phyloP scores from a whole-genome alignment of 2,113 vertebrate genomes.

The Prunella fulvescens region DNA sequence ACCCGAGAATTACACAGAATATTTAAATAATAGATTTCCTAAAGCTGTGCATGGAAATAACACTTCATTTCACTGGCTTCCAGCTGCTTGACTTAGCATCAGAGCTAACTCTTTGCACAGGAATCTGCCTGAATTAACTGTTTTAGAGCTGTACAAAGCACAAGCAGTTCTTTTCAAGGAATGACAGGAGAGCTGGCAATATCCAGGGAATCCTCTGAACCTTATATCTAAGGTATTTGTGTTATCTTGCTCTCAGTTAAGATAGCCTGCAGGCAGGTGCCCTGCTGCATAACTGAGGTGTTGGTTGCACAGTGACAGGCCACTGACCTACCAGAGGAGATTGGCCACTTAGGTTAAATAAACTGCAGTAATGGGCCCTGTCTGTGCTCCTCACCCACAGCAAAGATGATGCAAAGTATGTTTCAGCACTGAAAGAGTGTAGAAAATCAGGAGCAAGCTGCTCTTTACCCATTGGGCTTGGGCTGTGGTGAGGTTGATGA shows the following conservation, averaged over 20 bases:
- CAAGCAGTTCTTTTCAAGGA: neutral
- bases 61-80: neutral
- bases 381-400: neutral
- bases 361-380: neutral
- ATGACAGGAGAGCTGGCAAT: neutral
- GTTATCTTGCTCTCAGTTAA: neutral
- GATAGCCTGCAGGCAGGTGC: neutral
- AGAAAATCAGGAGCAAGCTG: neutral
- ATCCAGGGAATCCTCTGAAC: neutral
- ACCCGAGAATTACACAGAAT: neutral
- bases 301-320: neutral
- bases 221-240: neutral
- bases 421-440: neutral
- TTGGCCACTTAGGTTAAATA: neutral
- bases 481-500: neutral
- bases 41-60: neutral
- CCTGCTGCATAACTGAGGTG: neutral
- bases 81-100: neutral
- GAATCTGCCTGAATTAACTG: neutral
- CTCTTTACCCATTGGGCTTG: neutral
- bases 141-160: neutral
- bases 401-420: fast-evolving
- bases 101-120: neutral
- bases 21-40: neutral
- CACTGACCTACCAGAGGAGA: neutral